Evolutionary conservation across 2,888 invertebrate species (phyloP), one percentile per base, ranked within the genome.

Genomic region (Cosmia pyralina): DNA sequence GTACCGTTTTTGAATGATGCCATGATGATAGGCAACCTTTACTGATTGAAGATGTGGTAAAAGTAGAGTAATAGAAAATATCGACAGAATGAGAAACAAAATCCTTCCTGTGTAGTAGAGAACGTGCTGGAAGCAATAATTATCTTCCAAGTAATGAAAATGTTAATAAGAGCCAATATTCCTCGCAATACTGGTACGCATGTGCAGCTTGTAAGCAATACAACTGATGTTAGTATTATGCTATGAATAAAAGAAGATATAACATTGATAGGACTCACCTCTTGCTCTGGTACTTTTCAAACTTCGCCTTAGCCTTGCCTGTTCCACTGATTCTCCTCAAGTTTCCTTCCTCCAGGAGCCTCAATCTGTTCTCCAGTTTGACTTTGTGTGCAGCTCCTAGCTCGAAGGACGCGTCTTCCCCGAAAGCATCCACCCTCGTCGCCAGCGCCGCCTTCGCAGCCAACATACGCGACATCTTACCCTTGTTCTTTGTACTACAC

Each of bases 371-470:
- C 93, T 99, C 99, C 72, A 99, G 93, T 91, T 98, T 99, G 0
- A 98, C 98, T 90, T 98, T 98, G 91, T 99, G 98, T 88, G 98
- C 98, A 1, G 98, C 97, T 7, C 99, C 99, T 44, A 99, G 94
- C 81, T 98, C 98, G 86, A 98, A 97, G 0, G 95, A 96, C 0
- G 97, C 97, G 57, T 98, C 99, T 91, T 99, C 99, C 0, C 99
- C 99, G 34, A 99, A 97, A 0, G 99, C 99, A 93, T 99, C 99
- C 0, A 99, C 98, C 87, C 99, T 97, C 0, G 98, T 98, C 0
- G 99, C 99, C 50, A 99, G 93, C 0, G 99, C 97, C 0, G 99
- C 98, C 93, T 99, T 99, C 0, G 99, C 99, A 1, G 99, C 99
- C 86, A 99, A 95, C 97, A 99, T 99, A 87, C 99, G 97, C 0